Base-by-base conservation (phyloP, 2,888 invertebrate genomes). In the Drosophila vallismaia region DNA sequence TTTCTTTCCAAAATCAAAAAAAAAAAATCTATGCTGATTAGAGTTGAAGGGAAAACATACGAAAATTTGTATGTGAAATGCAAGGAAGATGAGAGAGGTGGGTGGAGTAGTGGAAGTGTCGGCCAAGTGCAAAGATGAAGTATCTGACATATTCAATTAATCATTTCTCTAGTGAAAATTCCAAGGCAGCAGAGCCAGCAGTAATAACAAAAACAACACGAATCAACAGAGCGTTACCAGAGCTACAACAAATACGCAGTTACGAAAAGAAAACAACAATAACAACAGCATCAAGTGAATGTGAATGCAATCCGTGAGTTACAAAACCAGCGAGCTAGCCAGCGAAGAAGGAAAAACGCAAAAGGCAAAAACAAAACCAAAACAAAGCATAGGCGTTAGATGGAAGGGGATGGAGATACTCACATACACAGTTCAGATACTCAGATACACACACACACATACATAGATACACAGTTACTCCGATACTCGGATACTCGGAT, bases 241-340 rank as follows among this genome's bases (percentile, higher is more conserved):
- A 42, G 58, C 59, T 77, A 86, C 86, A 87, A 81, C 79, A 81
- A 87, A 87, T 82, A 84, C 86, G 81, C 85, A 86, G 74, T 85
- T 85, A 83, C 71, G 69, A 77, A 83, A 75, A 71, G 55, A 64
- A 62, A 58, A 62, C 57, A 69, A 48, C 54, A 62, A 67, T 66
- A 58, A 53, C 62, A 50, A 33, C 44, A 44, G 44, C 44, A 44
- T 77, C 76, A 68, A 72, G 42, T 52, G 60, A 64, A 57, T 57
- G 44, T 45, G 69, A 72, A 55, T 74, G 83, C 88, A 86, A 83
- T 83, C 76, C 62, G 59, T 58, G 76, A 69, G 76, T 79, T 79
- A 84, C 75, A 79, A 88, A 77, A 83, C 70, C 67, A 76, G 74
- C 57, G 31, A 58, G 29, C 57, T 4, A 8, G 75, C 71, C 28